Base-by-base conservation (phyloP, 1,140 invertebrate genomes). In the Gryllus bimaculatus region DNA sequence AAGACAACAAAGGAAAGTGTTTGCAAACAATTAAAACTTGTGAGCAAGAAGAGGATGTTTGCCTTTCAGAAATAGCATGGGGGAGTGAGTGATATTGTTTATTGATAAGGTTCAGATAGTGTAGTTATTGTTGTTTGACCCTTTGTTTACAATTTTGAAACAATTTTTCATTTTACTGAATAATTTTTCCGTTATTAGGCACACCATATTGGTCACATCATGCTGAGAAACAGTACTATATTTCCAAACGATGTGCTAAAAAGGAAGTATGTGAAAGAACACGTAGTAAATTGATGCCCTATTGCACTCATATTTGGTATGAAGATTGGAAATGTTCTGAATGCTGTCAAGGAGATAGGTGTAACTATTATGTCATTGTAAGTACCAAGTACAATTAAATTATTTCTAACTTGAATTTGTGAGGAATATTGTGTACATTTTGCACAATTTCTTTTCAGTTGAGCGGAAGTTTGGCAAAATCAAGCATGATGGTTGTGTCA, bases 271-370 rank as follows among this genome's bases (percentile, higher is more conserved):
- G 98, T 86, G 90, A 93, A 78, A 86, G 87, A 80, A 90, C 89
- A 79, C 88, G 93, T 81, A 88, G 88, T 78, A 86, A 87, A 26
- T 91, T 92, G 81, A 94, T 95, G 90, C 87, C 88, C 15, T 89
- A 90, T 81, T 99, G 97, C 85, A 96, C 96, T 21, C 91, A 97
- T 84, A 96, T 99, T 83, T 98, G 96, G 96, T 99, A 98, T 83
- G 92, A 96, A 84, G 97, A 99, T 87, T 99, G 97, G 98, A 91
- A 93, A 81, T 99, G 97, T 88, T 94, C 94, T 0, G 97, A 99
- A 86, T 99, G 97, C 86, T 99, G 97, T 86, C 92, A 93, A 83
- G 98, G 97, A 74, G 97, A 99, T 86, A 89, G 95, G 80, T 99
- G 97, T 86, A 99, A 99, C 86, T 99, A 96, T 86, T 99, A 94